Evolutionary conservation across 2,797 vertebrate species (phyloP), one percentile per base, ranked within the genome.

Genomic region (Nyctalus aviator): DNA sequence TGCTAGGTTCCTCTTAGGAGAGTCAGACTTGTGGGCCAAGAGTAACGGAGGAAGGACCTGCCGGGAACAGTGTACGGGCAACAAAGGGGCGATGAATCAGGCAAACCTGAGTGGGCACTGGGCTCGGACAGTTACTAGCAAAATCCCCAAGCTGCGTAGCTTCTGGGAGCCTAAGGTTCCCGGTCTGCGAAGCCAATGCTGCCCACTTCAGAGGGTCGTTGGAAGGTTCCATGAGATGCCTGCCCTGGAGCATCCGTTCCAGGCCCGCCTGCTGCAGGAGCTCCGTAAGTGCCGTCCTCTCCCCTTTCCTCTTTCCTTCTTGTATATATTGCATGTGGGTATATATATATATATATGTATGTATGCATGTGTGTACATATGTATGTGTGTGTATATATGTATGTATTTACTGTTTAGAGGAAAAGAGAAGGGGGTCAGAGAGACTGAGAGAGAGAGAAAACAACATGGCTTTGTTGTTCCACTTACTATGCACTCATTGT

Each of bases 191-290:
- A 48, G 48, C 27, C 35, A 59, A 0, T 4, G 0, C 21, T 20
- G 14, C 13, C 69, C 15, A 12, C 18, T 46, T 78, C 46, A 46
- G 41, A 68, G 41, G n/a, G 20, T 32, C 15, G 3, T 3, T 59
- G 83, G 57, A 66, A 30, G 59, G n/a, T 21, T 3, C 37, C 3
- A 6, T 4, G 55, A 59, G 57, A 53, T 23, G 8, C 46, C 44
- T 0, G 9, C 4, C 9, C 15, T 1, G 23, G 23, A 57, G 41
- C 15, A 3, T 11, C n/a, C 0, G 9, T 50, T 20, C 30, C 4
- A 3, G 25, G 64, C n/a, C 46, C 23, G 10, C 30, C 1, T 0
- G 30, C 18, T 1, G 13, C 14, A 6, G 32, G 69, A 71, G 10
- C 25, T n/a, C 89, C 30, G 62, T 14, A 15, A 8, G 6, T 0